These are phyloP conservation scores for Bombus waltoni DNA, from an alignment of 1,140 invertebrate species.

Conservation along the genomic window DNA sequence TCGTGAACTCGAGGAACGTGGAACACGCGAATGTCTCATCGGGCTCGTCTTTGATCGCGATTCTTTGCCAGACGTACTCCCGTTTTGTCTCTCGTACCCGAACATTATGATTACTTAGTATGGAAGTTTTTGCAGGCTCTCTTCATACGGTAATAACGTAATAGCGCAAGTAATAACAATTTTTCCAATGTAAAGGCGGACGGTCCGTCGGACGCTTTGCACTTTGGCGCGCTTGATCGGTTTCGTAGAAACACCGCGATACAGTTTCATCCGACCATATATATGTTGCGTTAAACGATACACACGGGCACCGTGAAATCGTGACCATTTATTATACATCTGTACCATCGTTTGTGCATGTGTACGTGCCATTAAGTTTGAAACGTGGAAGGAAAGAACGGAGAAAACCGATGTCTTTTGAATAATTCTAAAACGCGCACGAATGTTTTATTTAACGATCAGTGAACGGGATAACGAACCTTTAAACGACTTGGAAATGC, in stretches of 20 bases:
- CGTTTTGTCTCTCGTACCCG: background rate
- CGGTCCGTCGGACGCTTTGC: no score
- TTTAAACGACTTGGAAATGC: background rate
- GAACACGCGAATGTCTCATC: background rate
- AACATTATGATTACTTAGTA: background rate
- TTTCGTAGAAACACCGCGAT: background rate
- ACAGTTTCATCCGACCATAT: background rate
- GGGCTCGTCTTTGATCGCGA: background rate
- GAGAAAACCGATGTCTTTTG: background rate
- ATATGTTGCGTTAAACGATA: background rate
- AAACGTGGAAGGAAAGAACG: background rate
- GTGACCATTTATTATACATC: slow-evolving; percentile 8
- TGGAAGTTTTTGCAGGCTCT: background rate
- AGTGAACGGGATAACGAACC: slow-evolving; percentile 14
- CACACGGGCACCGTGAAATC: background rate
- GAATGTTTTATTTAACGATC: slow-evolving; percentile 26
- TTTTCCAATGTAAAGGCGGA: background rate
- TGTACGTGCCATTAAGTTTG: background rate
- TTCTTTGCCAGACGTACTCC: background rate
- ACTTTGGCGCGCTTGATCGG: background rate
- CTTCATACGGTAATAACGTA: no score
- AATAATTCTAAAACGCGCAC: slow-evolving; percentile 7
- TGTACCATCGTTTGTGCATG: background rate
- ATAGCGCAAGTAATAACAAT: background rate
- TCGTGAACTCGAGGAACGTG: background rate